A percentile compares a stretch with the other conserved stretches of the same genome.
phyloP scores from a whole-genome alignment of 2,888 invertebrate genomes.

The Oscheius sp. region DNA sequence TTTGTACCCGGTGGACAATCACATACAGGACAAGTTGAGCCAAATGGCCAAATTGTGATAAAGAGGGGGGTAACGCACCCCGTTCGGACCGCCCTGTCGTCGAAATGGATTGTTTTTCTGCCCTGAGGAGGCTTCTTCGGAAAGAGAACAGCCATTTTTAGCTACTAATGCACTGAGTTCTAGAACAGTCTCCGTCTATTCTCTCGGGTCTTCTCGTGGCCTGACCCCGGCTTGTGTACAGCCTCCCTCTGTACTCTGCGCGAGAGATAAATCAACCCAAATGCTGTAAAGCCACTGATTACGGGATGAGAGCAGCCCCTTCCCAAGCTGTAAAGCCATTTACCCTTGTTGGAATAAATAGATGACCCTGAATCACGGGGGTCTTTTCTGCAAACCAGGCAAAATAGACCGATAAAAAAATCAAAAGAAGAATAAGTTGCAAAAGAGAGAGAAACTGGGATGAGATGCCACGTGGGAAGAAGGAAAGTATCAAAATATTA shows the following conservation, averaged over 20 bases:
- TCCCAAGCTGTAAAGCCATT: conserved; percentile 1
- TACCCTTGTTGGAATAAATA: background rate
- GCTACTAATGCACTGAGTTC: background rate
- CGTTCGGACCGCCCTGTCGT: conserved; percentile 32
- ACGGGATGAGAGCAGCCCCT: background rate
- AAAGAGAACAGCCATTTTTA: background rate
- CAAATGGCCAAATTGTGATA: background rate
- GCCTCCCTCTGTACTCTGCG: background rate
- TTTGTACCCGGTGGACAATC: too few relatives aligned
- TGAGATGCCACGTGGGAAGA: background rate
- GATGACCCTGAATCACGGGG: background rate
- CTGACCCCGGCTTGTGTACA: background rate
- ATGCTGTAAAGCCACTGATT: conserved; percentile 20
- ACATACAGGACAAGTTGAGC: conserved; percentile 1
- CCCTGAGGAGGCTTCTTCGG: background rate
- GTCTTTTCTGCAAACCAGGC: background rate
- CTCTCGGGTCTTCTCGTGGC: background rate
- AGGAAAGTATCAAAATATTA: background rate
- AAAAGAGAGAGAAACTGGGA: background rate
- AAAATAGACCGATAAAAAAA: background rate
- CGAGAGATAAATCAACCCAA: conserved; percentile 18
- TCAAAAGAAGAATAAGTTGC: background rate
- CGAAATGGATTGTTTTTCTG: conserved; percentile 31
- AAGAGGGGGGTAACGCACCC: background rate
- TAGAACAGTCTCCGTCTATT: too few relatives aligned